Evolutionary conservation across 2,113 vertebrate species (phyloP).

Genomic region (Phrynosoma platyrhinos): DNA sequence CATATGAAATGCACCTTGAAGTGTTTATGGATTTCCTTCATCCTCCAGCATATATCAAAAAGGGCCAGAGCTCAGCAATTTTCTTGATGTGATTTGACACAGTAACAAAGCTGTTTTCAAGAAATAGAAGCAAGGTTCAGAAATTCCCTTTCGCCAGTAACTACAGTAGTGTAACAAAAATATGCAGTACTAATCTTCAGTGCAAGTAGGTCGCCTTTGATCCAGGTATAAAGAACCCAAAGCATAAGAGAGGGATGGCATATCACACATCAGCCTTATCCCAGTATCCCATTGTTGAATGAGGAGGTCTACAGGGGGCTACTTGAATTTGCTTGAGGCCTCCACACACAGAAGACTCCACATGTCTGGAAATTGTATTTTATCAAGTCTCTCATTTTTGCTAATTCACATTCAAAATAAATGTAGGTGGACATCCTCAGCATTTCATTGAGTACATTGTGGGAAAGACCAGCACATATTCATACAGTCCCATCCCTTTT

Average conservation of each 20-base stretch:
- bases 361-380: not conserved
- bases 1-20: constrained; percentile 2
- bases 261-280: too few relatives aligned
- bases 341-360: too few relatives aligned
- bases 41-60: not conserved
- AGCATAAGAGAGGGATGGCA: not conserved
- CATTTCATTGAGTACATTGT: too few relatives aligned
- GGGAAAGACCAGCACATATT: too few relatives aligned
- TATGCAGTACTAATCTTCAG: not conserved
- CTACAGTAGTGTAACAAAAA: not conserved
- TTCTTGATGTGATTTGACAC: not conserved
- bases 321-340: too few relatives aligned
- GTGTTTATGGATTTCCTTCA: not conserved
- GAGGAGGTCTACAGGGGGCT: too few relatives aligned
- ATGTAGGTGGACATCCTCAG: too few relatives aligned
- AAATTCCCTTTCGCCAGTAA: not conserved
- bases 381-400: not conserved
- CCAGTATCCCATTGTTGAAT: too few relatives aligned
- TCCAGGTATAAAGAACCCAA: not conserved
- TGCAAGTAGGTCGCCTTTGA: constrained; percentile 3
- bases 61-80: not conserved
- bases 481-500: too few relatives aligned
- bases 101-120: not conserved
- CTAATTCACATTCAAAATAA: too few relatives aligned
- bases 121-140: not conserved